Conservation (phyloP, 1,140 invertebrate genomes). For the Penaeus japonicus region DNA sequence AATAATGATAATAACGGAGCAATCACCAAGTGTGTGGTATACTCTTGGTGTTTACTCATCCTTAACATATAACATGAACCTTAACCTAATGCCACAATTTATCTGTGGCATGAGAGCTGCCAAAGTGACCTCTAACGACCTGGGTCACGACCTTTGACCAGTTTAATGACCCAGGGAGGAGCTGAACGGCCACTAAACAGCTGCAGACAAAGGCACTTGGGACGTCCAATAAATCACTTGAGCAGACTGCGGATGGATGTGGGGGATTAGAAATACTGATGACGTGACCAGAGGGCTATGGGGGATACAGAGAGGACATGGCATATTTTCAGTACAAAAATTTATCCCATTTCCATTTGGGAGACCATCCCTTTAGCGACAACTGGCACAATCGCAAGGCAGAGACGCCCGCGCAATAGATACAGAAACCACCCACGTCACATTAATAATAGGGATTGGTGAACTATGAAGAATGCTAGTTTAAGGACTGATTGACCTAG, state of each 20-base stretch:
- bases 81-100: constrained; percentile 34
- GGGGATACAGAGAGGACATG: constrained; percentile 8
- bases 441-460: constrained; percentile 38
- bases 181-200: constrained; percentile 51
- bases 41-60: constrained; percentile 47
- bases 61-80: constrained; percentile 48
- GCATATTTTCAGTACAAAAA: not conserved
- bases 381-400: constrained; percentile 29
- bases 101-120: constrained; percentile 49
- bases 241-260: constrained; percentile 54
- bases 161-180: constrained; percentile 36
- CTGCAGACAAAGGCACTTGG: constrained; percentile 56
- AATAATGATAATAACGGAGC: constrained; percentile 49
- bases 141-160: constrained; percentile 49
- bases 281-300: constrained; percentile 39
- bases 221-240: constrained; percentile 52
- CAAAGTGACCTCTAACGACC: constrained; percentile 54
- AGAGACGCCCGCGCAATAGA: constrained; percentile 22
- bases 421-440: constrained; percentile 48
- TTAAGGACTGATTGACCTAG: constrained; percentile 28
- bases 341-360: constrained; percentile 21
- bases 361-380: constrained; percentile 31
- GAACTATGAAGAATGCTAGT: constrained; percentile 9
- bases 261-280: constrained; percentile 52
- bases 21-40: constrained; percentile 48